These are phyloP conservation scores for Noctua pronuba DNA, from an alignment of 2,888 invertebrate genomes.

Conservation along the genomic window DNA sequence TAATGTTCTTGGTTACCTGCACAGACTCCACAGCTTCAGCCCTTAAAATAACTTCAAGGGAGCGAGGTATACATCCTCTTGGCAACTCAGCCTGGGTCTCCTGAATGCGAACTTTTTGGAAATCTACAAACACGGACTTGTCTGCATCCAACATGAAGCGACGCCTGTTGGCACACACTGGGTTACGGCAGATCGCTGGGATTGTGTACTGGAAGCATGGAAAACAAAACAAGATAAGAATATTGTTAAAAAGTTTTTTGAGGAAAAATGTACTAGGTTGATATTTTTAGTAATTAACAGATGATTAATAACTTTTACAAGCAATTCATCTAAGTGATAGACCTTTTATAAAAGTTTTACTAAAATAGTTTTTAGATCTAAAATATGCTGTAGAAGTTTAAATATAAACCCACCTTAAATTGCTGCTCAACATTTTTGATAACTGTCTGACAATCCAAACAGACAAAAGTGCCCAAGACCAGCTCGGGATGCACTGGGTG, in stretches of 20 bases:
- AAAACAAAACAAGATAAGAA: not conserved
- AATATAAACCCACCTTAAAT: conserved; percentile 94
- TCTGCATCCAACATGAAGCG: conserved; percentile 97
- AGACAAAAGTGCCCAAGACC: conserved; percentile 96
- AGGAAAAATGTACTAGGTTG: not conserved
- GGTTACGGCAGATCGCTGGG: conserved; percentile 99
- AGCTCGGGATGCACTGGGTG: conserved; percentile 99
- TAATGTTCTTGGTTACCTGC: conserved; percentile 88
- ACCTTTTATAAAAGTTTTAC: not conserved
- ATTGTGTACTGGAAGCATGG: conserved; percentile 93
- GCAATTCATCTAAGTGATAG: not conserved
- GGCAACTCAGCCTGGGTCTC: conserved; percentile 99
- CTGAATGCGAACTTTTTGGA: conserved; percentile 99
- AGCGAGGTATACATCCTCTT: conserved; percentile 98
- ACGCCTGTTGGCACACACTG: conserved; percentile 97
- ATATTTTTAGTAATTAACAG: not conserved
- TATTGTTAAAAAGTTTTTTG: not conserved
- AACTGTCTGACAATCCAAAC: conserved; percentile 98
- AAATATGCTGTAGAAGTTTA: not conserved
- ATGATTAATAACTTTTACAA: not conserved
- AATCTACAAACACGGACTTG: conserved; percentile 98
- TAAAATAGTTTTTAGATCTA: too few species aligned
- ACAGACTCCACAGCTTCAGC: conserved; percentile 99
- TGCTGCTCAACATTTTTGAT: conserved; percentile 99
- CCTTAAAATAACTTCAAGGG: conserved; percentile 97